phyloP scores from a whole-genome alignment of 2,113 vertebrate species.

The Clarias batrachus region DNA sequence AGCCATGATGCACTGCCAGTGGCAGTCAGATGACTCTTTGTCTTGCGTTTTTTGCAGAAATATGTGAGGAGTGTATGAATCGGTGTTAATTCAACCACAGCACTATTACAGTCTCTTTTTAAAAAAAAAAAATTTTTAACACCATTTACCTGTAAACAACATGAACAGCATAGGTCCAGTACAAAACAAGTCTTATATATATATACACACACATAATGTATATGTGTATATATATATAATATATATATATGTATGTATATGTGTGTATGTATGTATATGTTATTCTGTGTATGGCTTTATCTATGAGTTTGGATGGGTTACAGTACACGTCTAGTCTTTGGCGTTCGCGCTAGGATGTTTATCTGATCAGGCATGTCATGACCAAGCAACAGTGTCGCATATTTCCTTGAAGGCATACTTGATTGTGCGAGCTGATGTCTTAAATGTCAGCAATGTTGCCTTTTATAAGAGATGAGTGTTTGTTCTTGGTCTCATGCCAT shows the following conservation, averaged over 20 bases:
- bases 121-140: neutral
- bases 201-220: too few relatives aligned
- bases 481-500: neutral
- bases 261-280: neutral
- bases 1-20: neutral
- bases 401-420: neutral
- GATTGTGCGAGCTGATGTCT: slow-evolving; percentile 16
- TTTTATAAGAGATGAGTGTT: neutral
- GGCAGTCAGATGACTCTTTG: neutral
- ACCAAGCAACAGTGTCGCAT: slow-evolving; percentile 10
- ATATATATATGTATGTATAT: too few relatives aligned
- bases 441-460: slow-evolving; percentile 6
- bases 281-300: neutral
- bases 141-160: neutral
- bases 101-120: neutral
- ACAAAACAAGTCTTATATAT: neutral
- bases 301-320: neutral
- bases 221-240: neutral
- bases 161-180: neutral
- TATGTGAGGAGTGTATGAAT: neutral
- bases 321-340: neutral
- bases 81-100: neutral
- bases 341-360: neutral
- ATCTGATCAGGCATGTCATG: slow-evolving; percentile 22
- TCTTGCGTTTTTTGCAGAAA: neutral